phyloP scores from a whole-genome alignment of 2,797 vertebrate species.

The Pseudomugil tenellus region DNA sequence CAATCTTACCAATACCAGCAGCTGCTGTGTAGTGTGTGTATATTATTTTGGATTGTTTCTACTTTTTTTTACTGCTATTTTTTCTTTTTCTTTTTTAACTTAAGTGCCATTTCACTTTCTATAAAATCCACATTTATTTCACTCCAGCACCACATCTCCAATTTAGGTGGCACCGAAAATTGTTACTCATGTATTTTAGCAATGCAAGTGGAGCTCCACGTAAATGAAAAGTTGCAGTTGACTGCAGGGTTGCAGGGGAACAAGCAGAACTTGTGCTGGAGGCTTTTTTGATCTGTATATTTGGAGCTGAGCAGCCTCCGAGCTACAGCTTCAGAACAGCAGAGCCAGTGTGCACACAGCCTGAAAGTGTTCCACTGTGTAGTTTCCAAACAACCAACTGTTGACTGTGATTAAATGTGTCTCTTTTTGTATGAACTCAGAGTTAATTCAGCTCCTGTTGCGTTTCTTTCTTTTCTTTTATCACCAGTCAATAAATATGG shows the following conservation, averaged over 20 bases:
- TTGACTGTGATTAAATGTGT: constrained; percentile 36
- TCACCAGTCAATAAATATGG: constrained; percentile 47
- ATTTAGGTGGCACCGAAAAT: constrained; percentile 28
- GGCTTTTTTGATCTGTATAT: constrained; percentile 63
- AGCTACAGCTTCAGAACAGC: constrained; percentile 63
- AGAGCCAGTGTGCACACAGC: constrained; percentile 59
- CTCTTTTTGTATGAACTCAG: constrained; percentile 30
- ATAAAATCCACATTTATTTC: constrained; percentile 18
- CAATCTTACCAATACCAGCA: constrained; percentile 11
- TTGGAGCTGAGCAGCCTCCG: constrained; percentile 53
- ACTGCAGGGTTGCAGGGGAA: constrained; percentile 38
- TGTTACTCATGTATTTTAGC: constrained; percentile 58
- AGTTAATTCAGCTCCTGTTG: constrained; percentile 14
- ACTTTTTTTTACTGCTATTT: constrained; percentile 12
- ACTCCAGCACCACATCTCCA: neutral
- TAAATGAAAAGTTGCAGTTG: constrained; percentile 12
- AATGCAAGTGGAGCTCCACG: constrained; percentile 43
- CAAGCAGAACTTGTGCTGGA: constrained; percentile 71
- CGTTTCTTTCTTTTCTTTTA: constrained; percentile 35
- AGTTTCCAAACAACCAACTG: constrained; percentile 43
- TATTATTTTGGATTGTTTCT: constrained; percentile 21
- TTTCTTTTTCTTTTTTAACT: neutral
- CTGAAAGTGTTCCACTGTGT: constrained; percentile 63
- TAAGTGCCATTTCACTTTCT: constrained; percentile 11
- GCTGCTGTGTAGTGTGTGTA: constrained; percentile 11